Base-by-base conservation (phyloP, 1,140 invertebrate genomes). In the Drosophila elegans region DNA sequence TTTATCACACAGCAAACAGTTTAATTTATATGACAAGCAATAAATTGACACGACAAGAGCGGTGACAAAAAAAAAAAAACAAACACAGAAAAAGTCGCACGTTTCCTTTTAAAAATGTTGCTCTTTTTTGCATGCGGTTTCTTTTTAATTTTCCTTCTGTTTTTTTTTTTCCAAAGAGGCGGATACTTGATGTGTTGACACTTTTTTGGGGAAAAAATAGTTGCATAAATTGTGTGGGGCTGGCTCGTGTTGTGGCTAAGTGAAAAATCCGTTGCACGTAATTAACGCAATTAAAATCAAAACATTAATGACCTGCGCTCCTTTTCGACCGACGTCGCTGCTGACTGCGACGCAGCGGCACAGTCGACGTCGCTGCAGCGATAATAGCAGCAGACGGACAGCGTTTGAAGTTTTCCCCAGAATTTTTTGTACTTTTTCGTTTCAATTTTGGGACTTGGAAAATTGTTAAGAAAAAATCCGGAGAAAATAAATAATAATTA, bases 271-370 rank as follows among this genome's bases (percentile, higher is more conserved):
- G 90, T 82, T 80, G 86, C 90, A 91, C 83, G 90, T 91, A 91
- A 91, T 91, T 91, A 91, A 91, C 90, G 81, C 90, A 91, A 91
- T 91, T 91, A 91, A 91, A 91, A 91, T 90, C 90, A 91, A 91
- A 91, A 91, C 90, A 90, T 89, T 91, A 91, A 91, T 91, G 90
- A 91, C 90, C 90, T 89, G 77, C 84, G 80, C 84, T 80, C 60
- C 49, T 62, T 66, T 56, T 49, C 29, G 42, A 29, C 54, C 39
- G 45, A 42, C 74, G 64, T 34, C 73, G 67, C 39, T 45, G 71
- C 25, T 51, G 74, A 44, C 74, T 42, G 36, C 63, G 60, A 4
- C 56, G 77, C 41, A n/a, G 41, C 53, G 6, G 69, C 48, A 16
- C 64, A n/a, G 67, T 13, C 21, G 39, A 2, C 66, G 46, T n/a